Percentiles rank a stretch among this genome's conserved stretches.
Conservation (phyloP, 2,888 invertebrate genomes). For the Tricholauxania praeusta region DNA sequence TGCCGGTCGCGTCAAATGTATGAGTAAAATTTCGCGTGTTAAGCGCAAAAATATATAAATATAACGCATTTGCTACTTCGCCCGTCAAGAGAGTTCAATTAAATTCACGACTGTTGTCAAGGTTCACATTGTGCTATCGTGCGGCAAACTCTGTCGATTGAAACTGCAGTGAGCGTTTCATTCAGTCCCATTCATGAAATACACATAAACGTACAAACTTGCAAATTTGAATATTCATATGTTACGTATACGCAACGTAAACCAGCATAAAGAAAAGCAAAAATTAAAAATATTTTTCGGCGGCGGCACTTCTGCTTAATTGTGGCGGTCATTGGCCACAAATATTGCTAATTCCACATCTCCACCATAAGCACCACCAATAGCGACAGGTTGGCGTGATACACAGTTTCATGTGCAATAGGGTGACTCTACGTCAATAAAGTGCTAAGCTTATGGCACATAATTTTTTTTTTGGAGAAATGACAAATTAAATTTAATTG, state of each 20-base stretch:
- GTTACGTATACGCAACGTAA: constrained; percentile 22
- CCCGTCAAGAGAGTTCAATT: constrained; percentile 39
- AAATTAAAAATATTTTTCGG: not conserved
- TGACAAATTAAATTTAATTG: no score
- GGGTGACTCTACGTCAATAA: no score
- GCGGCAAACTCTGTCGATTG: not conserved
- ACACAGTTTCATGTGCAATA: constrained; percentile 11
- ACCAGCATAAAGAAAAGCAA: not conserved
- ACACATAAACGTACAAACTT: no score
- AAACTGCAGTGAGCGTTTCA: constrained; percentile 8
- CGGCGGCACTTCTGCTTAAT: not conserved
- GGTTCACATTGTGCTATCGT: constrained; percentile 41
- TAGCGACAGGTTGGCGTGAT: no score
- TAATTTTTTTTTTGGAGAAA: no score
- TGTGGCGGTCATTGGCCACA: constrained; percentile 42
- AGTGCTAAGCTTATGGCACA: no score
- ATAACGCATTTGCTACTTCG: not conserved
- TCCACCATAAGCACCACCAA: no score
- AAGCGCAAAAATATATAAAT: constrained; percentile 27
- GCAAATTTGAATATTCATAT: not conserved
- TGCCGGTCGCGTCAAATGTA: not conserved
- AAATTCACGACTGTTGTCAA: constrained; percentile 48
- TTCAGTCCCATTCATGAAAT: not conserved
- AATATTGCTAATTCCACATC: no score
- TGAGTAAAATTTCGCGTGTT: constrained; percentile 45